A percentile compares a stretch with the other conserved stretches of the same genome.
phyloP scores from a whole-genome alignment of 2,113 vertebrate species.

The Eulemur rufifrons region DNA sequence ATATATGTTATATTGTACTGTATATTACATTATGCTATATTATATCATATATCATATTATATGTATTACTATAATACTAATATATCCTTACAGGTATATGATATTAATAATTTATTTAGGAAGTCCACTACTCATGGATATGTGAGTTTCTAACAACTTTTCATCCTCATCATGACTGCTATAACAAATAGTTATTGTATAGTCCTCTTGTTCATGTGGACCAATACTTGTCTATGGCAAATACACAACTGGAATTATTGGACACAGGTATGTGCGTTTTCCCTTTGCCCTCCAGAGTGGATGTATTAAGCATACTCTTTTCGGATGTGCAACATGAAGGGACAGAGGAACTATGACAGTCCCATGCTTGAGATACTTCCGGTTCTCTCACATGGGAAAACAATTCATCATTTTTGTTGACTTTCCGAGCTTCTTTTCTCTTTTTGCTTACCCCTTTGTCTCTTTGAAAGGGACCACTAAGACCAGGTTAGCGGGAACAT shows the following conservation, averaged over 20 bases:
- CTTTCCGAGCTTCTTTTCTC: neutral
- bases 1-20: neutral
- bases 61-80: too few relatives aligned
- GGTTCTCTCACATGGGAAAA: neutral
- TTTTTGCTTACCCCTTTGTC: neutral
- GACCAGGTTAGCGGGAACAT: neutral
- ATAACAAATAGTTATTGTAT: neutral
- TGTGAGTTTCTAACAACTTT: neutral
- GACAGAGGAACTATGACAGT: neutral
- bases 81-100: neutral
- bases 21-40: neutral
- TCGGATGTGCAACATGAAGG: neutral
- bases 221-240: neutral
- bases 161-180: neutral
- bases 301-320: neutral
- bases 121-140: neutral
- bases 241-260: neutral
- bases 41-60: neutral
- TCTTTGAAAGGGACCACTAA: neutral
- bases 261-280: neutral
- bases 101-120: neutral
- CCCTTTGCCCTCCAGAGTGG: neutral
- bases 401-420: neutral
- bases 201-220: neutral
- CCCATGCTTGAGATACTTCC: neutral